These are phyloP conservation scores for Orchesella cincta DNA, from an alignment of 1,140 invertebrate species.

Conservation along the genomic window DNA sequence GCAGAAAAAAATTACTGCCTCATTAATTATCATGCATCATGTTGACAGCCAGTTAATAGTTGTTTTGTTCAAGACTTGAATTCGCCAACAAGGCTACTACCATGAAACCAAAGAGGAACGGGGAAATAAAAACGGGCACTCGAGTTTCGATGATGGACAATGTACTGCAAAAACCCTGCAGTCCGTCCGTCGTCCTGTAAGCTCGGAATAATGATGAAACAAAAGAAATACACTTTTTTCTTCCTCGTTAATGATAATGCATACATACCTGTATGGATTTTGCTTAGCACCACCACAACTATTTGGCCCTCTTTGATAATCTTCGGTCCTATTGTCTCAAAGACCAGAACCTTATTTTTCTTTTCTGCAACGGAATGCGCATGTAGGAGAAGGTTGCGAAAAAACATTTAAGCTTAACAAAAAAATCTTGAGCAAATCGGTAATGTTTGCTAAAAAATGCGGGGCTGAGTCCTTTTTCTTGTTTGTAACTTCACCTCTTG, in stretches of 20 bases:
- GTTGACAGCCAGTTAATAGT: conserved; percentile 14
- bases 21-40: conserved; percentile 16
- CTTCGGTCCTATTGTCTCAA: no score
- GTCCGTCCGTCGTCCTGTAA: not conserved
- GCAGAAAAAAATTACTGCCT: conserved; percentile 10
- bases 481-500: not conserved
- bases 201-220: no score
- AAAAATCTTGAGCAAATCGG: not conserved
- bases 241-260: not conserved
- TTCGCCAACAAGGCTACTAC: not conserved
- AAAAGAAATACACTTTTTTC: not conserved
- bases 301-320: no score
- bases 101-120: not conserved
- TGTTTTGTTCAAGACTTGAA: conserved; percentile 2
- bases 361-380: no score
- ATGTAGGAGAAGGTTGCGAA: not conserved
- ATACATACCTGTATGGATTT: not conserved
- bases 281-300: no score
- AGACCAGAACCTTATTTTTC: no score
- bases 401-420: not conserved
- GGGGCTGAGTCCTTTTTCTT: conserved; percentile 2
- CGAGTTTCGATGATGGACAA: not conserved
- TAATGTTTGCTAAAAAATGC: not conserved
- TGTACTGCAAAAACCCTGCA: not conserved
- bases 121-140: not conserved